Evolutionary conservation across 2,113 vertebrate species (phyloP).

Genomic region (Megaceryle maxima): DNA sequence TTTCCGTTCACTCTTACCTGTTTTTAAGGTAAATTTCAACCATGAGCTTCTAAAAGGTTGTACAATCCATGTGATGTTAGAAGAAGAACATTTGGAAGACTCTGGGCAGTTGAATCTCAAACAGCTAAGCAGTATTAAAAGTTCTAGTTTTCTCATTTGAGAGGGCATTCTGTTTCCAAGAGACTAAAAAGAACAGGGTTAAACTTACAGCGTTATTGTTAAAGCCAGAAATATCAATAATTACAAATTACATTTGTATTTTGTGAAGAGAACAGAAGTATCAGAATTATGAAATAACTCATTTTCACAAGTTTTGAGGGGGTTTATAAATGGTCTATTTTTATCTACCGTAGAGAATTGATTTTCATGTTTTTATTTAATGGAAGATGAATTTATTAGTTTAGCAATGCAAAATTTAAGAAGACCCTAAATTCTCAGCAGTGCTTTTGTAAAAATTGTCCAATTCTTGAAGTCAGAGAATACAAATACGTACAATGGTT

Average conservation of each 20-base stretch:
- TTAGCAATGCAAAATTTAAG: constrained; percentile 60
- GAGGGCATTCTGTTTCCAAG: constrained; percentile 61
- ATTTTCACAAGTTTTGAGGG: constrained; percentile 39
- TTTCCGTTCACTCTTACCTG: constrained; percentile 16
- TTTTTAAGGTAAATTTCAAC: constrained; percentile 24
- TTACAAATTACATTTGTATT: constrained; percentile 40
- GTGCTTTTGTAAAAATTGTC: neutral
- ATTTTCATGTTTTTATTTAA: constrained; percentile 57
- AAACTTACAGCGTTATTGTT: constrained; percentile 34
- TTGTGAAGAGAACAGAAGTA: constrained; percentile 13
- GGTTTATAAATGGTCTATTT: constrained; percentile 62
- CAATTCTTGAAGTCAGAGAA: neutral
- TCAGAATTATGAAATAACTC: constrained; percentile 29
- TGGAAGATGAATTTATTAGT: constrained; percentile 57
- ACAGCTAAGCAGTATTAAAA: constrained; percentile 57
- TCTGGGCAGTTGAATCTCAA: constrained; percentile 30
- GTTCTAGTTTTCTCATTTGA: constrained; percentile 54
- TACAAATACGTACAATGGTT: neutral
- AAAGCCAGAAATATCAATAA: constrained; percentile 12
- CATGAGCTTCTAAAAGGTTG: neutral
- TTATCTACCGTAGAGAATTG: constrained; percentile 65
- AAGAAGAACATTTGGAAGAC: neutral
- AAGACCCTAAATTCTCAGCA: constrained; percentile 12
- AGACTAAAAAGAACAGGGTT: constrained; percentile 37
- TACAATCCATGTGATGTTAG: neutral